Base-by-base conservation (phyloP, 2,888 invertebrate genomes). In the Temnothorax ravouxi region DNA sequence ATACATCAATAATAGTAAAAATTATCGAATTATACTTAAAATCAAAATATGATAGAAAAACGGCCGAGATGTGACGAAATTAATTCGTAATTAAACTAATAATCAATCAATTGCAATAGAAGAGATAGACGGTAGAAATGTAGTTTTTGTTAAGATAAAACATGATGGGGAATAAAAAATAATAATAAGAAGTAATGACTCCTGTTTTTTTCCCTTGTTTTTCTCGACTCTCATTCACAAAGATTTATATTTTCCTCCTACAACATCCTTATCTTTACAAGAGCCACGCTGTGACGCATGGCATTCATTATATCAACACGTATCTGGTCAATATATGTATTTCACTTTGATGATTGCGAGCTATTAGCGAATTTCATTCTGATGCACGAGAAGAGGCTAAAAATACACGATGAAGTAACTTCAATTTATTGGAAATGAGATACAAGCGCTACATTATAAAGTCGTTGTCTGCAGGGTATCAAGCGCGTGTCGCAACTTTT, bases 381-480 rank as follows among this genome's bases (percentile, higher is more conserved):
- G 44, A 15, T 61, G 41, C 1, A 34, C 8, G 38, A 66, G 25
- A 76, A 52, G 38, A 15, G 15, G 11, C 18, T 76, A 76, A 76
- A 67, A 76, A 67, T 76, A 67, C 25, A 1, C 18, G 25, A 52
- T 25, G 5, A 67, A 67, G 52, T 41, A 67, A 38, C 18, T 50
- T 38, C 18, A 38, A 15, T 50, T 76, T 41, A 52, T 38, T 52
- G 52, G 13, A 50, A 76, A 66, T 38, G 5, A 76, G 52, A 76
- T 76, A 52, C 15, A 21, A 18, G 75, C 34, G 64, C 25, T 76
- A 76, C 52, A 76, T 64, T 64, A 76, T 21, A 66, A 50, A 64
- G 13, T 62, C 61, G 8, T 61, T 25, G n/a, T 44, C n/a, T 25
- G 34, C 25, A 13, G 3, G 2, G n/a, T n/a, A 61, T 61, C n/a